Evolutionary conservation across 2,113 vertebrate genomes (phyloP).

Genomic region (Copsychus sechellarum): DNA sequence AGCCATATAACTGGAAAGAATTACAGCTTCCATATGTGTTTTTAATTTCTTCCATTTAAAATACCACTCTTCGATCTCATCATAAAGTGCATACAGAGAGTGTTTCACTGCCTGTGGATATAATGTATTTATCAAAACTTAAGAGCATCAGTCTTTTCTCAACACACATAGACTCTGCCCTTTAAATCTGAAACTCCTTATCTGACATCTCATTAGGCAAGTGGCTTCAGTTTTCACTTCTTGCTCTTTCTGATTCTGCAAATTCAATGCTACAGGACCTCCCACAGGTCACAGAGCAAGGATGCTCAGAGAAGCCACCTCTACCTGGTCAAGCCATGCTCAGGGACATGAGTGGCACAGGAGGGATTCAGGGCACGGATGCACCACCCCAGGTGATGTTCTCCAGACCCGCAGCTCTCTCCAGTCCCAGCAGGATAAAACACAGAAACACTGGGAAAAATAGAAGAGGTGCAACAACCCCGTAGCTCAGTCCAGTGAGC

Average conservation of each 20-base stretch:
- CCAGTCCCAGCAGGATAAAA: neutral
- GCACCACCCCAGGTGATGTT: neutral
- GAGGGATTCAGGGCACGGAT: neutral
- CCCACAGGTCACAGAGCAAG: neutral
- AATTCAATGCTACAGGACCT: neutral
- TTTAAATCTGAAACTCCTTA: neutral
- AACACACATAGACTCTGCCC: neutral
- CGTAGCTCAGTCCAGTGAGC: neutral
- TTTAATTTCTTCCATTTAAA: slow-evolving; percentile 51
- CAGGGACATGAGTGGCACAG: neutral
- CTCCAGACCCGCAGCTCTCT: neutral
- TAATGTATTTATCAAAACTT: neutral
- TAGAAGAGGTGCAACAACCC: neutral
- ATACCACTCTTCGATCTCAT: slow-evolving; percentile 11
- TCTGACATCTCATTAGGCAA: neutral
- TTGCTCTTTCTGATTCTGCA: neutral
- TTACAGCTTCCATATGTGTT: slow-evolving; percentile 57
- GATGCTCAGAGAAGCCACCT: neutral
- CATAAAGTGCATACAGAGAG: neutral
- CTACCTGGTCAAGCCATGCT: neutral
- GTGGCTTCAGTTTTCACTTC: neutral
- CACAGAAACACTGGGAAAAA: neutral
- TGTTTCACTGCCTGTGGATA: neutral
- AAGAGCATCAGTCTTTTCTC: neutral
- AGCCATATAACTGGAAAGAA: slow-evolving; percentile 37